A percentile compares a stretch with the other conserved stretches of the same genome.
These are phyloP conservation scores for Suncus etruscus DNA, from an alignment of 2,113 vertebrate genomes.

Conservation along the genomic window DNA sequence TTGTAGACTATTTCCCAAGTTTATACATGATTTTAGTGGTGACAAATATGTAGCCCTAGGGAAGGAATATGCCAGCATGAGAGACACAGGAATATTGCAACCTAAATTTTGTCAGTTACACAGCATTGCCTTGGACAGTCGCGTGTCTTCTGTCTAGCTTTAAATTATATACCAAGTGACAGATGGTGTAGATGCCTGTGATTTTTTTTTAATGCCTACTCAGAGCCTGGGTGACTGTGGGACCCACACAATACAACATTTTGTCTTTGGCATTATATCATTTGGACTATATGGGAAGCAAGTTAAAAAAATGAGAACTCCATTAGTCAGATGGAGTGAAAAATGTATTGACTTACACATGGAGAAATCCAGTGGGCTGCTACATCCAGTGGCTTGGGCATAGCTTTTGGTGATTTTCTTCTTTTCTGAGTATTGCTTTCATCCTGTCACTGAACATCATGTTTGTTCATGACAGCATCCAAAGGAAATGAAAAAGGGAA, in stretches of 20 bases:
- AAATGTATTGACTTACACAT: not conserved
- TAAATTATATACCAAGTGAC: conserved; percentile 63
- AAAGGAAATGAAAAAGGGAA: conserved; percentile 38
- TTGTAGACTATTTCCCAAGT: conserved; percentile 54
- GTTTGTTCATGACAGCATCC: not conserved
- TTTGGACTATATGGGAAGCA: not conserved
- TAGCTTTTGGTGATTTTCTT: conserved; percentile 45
- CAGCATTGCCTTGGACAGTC: conserved; percentile 24
- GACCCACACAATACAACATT: not conserved
- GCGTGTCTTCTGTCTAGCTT: conserved; percentile 66
- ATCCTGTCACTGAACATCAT: not conserved
- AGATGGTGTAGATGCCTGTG: conserved; percentile 61
- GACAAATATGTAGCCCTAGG: conserved; percentile 25
- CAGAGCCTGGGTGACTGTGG: not conserved
- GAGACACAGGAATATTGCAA: conserved; percentile 60
- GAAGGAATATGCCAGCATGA: conserved; percentile 29
- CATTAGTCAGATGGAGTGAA: not conserved
- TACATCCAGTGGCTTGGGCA: not conserved
- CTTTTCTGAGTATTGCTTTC: conserved; percentile 21
- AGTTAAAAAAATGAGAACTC: conserved; percentile 1
- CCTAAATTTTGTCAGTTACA: conserved; percentile 50
- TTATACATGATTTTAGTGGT: conserved; percentile 57
- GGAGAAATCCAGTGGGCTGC: not conserved
- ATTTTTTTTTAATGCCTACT: conserved; percentile 26
- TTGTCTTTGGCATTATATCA: conserved; percentile 27